Evolutionary conservation across 2,797 vertebrate genomes (phyloP).

Genomic region (Coendou prehensilis): DNA sequence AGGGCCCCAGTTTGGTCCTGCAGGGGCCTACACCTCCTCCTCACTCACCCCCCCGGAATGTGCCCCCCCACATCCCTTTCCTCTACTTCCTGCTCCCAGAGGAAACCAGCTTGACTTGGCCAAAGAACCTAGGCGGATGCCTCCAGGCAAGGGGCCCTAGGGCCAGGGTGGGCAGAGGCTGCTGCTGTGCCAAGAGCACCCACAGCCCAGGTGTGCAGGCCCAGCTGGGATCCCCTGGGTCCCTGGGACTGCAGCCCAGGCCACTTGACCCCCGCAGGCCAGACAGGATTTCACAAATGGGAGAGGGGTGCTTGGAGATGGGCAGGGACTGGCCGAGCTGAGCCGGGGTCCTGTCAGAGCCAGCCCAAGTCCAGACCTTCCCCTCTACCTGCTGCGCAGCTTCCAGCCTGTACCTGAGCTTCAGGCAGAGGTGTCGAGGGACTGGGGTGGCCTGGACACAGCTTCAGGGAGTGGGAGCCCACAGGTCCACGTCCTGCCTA

Average conservation of each 20-base stretch:
- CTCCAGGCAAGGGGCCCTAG: slow-evolving; percentile 54
- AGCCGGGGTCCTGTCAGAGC: neutral
- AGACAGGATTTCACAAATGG: neutral
- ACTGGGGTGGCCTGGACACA: neutral
- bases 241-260: neutral
- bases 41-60: slow-evolving; percentile 87
- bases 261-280: neutral
- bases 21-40: neutral
- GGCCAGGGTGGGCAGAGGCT: neutral
- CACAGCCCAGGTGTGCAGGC: neutral
- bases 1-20: neutral
- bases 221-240: neutral
- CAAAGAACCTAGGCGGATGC: neutral
- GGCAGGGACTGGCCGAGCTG: neutral
- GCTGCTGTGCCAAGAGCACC: neutral
- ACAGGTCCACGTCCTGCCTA: neutral
- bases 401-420: neutral
- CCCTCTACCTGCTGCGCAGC: neutral
- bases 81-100: slow-evolving; percentile 86
- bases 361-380: neutral
- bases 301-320: neutral
- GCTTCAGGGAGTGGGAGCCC: neutral
- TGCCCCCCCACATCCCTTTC: slow-evolving; percentile 88
- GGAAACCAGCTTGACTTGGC: slow-evolving; percentile 87
- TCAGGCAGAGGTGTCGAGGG: neutral